Conservation (phyloP, 2,797 vertebrate species). For the Sebastes trivittatus region DNA sequence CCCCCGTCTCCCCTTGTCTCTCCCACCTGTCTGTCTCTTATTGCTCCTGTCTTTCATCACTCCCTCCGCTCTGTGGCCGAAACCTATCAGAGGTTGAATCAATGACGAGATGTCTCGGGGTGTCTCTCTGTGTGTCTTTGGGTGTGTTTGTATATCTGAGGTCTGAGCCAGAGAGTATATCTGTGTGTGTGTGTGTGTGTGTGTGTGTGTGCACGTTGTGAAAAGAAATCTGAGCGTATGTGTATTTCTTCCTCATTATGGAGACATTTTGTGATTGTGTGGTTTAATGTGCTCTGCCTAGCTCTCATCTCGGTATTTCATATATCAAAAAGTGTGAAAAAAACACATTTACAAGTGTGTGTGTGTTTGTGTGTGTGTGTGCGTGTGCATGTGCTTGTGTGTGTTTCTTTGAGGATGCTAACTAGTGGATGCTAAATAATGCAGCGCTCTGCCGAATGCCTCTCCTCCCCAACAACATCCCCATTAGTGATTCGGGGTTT, state of each 20-base stretch:
- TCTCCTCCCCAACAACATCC: slow-evolving; percentile 74
- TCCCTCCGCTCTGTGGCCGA: slow-evolving; percentile 52
- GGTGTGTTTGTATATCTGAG: slow-evolving; percentile 9
- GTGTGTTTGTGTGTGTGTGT: not conserved
- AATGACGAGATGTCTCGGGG: slow-evolving; percentile 51
- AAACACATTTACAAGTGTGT: slow-evolving; percentile 21
- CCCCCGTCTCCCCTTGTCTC: slow-evolving; percentile 32
- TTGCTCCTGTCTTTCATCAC: slow-evolving; percentile 78
- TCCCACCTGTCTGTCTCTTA: slow-evolving; percentile 67
- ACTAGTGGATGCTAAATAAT: slow-evolving; percentile 76
- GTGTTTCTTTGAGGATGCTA: slow-evolving; percentile 63
- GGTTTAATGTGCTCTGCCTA: slow-evolving; percentile 24
- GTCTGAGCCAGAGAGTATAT: slow-evolving; percentile 20
- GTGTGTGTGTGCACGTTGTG: not conserved
- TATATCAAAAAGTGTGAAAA: slow-evolving; percentile 40
- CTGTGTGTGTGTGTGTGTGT: slow-evolving; percentile 3
- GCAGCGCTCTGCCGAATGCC: slow-evolving; percentile 70
- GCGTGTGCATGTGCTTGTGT: slow-evolving; percentile 7
- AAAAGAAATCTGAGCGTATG: not conserved
- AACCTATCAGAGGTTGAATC: slow-evolving; percentile 69
- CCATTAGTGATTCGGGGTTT: slow-evolving; percentile 70
- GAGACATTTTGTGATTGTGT: slow-evolving; percentile 34
- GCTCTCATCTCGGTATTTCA: slow-evolving; percentile 41
- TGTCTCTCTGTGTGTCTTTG: slow-evolving; percentile 32
- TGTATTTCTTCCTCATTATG: slow-evolving; percentile 46